A percentile compares a stretch with the other conserved stretches of the same genome.
These are phyloP conservation scores for Silurus meridionalis DNA, from an alignment of 2,113 vertebrate species.

Conservation along the genomic window DNA sequence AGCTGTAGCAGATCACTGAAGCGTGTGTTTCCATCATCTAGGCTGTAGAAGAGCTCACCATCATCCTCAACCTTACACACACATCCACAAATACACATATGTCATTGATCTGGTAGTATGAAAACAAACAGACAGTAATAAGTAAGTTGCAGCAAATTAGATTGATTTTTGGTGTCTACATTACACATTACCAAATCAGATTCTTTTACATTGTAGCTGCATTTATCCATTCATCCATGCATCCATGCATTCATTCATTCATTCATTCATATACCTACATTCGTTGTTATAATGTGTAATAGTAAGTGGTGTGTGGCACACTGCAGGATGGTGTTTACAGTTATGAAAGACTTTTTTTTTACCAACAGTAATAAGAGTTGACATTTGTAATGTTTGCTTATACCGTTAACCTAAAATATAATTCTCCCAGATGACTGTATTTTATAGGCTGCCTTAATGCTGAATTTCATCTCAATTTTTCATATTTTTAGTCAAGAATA, in stretches of 20 bases:
- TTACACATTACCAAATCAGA: background rate
- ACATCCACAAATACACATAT: constrained; percentile 19
- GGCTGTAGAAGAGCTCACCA: constrained; percentile 85
- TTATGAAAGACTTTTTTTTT: background rate
- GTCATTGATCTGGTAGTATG: background rate
- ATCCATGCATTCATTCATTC: too few species aligned
- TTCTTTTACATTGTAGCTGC: background rate
- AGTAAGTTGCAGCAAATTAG: background rate
- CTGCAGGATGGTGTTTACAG: background rate
- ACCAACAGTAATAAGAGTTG: too few species aligned
- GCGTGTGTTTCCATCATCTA: constrained; percentile 91
- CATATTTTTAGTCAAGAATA: background rate
- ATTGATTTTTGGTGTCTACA: background rate
- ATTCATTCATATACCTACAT: background rate
- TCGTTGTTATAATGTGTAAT: background rate
- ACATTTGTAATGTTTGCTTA: background rate
- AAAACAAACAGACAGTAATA: background rate
- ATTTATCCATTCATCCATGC: background rate
- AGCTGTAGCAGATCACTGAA: constrained; percentile 97
- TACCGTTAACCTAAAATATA: background rate
- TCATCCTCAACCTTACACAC: constrained; percentile 84
- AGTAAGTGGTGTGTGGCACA: background rate
- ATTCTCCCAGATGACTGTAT: background rate
- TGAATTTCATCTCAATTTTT: background rate
- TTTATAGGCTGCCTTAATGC: background rate